These are phyloP conservation scores for Prenolepis imparis DNA, from an alignment of 2,888 invertebrate genomes.

Conservation along the genomic window DNA sequence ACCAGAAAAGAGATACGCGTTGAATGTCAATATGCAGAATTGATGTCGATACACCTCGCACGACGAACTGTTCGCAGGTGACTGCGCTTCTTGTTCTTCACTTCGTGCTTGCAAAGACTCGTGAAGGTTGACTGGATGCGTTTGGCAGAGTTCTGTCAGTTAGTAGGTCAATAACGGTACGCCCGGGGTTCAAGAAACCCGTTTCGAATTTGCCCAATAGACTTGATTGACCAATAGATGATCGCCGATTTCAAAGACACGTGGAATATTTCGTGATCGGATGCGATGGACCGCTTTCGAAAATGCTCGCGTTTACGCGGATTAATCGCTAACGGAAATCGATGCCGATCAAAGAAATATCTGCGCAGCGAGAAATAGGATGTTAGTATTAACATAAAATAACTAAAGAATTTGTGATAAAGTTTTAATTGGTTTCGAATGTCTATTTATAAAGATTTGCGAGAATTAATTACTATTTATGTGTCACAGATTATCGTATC, in stretches of 20 bases:
- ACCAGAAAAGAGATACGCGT: constrained; percentile 11
- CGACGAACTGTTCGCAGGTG: constrained; percentile 73
- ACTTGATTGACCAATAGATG: constrained; percentile 62
- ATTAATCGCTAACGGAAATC: not conserved
- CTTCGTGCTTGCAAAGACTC: constrained; percentile 58
- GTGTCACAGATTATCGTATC: not conserved
- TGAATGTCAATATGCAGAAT: constrained; percentile 46
- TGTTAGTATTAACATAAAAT: not conserved
- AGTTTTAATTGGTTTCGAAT: not conserved
- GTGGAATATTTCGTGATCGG: not conserved
- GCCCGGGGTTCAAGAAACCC: constrained; percentile 84
- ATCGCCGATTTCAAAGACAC: constrained; percentile 21
- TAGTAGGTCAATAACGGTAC: constrained; percentile 86
- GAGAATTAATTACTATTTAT: not conserved
- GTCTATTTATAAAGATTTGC: not conserved
- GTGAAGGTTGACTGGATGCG: constrained; percentile 75
- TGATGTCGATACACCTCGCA: constrained; percentile 70
- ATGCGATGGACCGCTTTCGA: constrained; percentile 24
- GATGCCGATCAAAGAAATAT: not conserved
- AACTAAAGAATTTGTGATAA: not conserved
- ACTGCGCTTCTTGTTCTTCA: constrained; percentile 72
- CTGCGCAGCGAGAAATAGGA: not conserved
- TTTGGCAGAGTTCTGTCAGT: constrained; percentile 81
- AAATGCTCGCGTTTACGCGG: not conserved
- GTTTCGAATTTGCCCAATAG: constrained; percentile 78